Percentiles rank a stretch among this genome's conserved stretches.
phyloP scores from a whole-genome alignment of 1,140 invertebrate genomes.

The Cherax quadricarinatus region DNA sequence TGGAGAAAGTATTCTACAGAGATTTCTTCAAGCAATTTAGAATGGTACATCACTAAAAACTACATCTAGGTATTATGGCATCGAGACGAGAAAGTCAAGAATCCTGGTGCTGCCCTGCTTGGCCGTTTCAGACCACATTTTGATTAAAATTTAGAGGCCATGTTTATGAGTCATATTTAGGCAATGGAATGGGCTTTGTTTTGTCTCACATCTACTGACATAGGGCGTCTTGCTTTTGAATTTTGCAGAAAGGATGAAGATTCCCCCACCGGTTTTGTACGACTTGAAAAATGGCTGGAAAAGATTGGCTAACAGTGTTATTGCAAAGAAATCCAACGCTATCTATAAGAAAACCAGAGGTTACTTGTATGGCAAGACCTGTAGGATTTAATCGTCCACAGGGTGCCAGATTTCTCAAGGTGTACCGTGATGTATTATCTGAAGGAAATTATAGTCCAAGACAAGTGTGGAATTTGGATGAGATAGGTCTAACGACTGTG shows the following conservation, averaged over 20 bases:
- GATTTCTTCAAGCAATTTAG: slow-evolving; percentile 50
- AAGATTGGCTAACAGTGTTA: not conserved
- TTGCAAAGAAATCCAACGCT: not conserved
- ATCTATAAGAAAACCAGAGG: slow-evolving; percentile 29
- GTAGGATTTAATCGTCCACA: slow-evolving; percentile 52
- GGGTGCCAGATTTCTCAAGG: slow-evolving; percentile 18
- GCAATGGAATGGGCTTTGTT: too few species aligned
- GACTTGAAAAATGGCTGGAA: not conserved
- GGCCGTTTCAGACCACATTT: too few species aligned
- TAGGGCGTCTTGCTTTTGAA: slow-evolving; percentile 22
- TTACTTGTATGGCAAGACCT: not conserved
- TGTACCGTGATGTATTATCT: not conserved
- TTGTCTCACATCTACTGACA: slow-evolving; percentile 40
- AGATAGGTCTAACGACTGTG: slow-evolving; percentile 34
- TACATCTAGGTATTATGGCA: slow-evolving; percentile 22
- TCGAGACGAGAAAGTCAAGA: slow-evolving; percentile 39
- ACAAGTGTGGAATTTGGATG: slow-evolving; percentile 46
- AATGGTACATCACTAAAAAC: slow-evolving; percentile 26
- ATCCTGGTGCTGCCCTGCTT: slow-evolving; percentile 1
- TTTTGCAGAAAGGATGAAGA: slow-evolving; percentile 24
- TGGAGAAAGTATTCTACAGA: too few species aligned
- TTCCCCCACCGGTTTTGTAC: not conserved
- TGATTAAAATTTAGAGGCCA: too few species aligned
- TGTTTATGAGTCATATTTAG: slow-evolving; percentile 30
- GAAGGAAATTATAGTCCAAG: slow-evolving; percentile 12